Conservation (phyloP, 2,797 vertebrate genomes). For the Xenops minutus region DNA sequence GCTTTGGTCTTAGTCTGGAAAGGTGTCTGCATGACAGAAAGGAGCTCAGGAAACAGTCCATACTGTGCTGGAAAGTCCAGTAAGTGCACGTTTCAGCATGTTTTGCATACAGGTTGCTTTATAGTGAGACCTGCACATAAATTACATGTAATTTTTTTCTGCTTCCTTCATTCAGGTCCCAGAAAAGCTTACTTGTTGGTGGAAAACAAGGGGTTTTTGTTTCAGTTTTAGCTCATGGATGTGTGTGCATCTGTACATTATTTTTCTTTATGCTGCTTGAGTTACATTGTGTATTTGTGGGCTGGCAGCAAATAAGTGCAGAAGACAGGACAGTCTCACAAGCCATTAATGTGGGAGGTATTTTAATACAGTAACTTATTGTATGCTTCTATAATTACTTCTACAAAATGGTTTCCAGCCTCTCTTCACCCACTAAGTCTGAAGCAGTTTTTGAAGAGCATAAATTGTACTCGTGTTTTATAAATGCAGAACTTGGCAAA, state of each 20-base stretch:
- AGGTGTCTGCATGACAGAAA: conserved; percentile 6
- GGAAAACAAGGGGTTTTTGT: not conserved
- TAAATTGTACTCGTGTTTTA: not conserved
- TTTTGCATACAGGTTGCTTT: not conserved
- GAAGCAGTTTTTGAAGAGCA: not conserved
- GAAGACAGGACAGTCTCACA: not conserved
- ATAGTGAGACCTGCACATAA: not conserved
- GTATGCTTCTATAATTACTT: conserved; percentile 15
- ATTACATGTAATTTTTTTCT: not conserved
- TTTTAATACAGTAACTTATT: conserved; percentile 13
- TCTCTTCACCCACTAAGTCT: not conserved
- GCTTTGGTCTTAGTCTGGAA: conserved; percentile 41
- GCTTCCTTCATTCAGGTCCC: not conserved
- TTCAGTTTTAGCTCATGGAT: not conserved
- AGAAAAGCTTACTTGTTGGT: not conserved
- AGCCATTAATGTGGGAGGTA: not conserved
- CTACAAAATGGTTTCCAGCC: not conserved
- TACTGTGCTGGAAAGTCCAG: not conserved
- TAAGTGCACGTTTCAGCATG: not conserved
- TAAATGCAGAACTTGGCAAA: not conserved
- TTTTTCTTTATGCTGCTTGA: not conserved
- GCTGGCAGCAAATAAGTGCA: not conserved
- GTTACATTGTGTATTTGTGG: not conserved
- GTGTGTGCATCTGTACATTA: not conserved
- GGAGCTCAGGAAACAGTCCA: not conserved